Percentiles rank a stretch among this genome's conserved stretches.
phyloP scores from a whole-genome alignment of 2,797 vertebrate species.

The Dromococcyx pavoninus region DNA sequence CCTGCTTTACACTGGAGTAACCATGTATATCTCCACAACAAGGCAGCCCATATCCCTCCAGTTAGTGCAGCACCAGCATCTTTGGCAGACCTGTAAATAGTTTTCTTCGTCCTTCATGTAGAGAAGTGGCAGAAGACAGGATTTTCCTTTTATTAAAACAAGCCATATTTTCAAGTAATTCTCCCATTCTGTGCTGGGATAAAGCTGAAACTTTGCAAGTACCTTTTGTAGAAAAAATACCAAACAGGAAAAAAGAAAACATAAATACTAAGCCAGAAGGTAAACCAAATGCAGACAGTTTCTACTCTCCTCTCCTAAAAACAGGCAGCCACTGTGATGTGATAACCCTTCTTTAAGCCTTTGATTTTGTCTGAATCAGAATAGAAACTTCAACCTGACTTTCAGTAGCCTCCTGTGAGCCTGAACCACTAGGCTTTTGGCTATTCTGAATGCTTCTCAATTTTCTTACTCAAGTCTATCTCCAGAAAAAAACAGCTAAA shows the following conservation, averaged over 20 bases:
- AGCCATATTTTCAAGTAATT: not conserved
- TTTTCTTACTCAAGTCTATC: not conserved
- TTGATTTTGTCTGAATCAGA: not conserved
- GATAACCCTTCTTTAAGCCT: conserved; percentile 24
- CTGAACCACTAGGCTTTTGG: not conserved
- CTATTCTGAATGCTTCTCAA: not conserved
- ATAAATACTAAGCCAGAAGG: not conserved
- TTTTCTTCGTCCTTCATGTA: not conserved
- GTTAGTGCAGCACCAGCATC: not conserved
- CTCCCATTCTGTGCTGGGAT: not conserved
- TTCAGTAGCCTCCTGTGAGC: not conserved
- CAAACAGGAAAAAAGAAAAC: not conserved
- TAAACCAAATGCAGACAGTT: not conserved
- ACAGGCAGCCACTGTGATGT: not conserved
- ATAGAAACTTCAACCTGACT: not conserved
- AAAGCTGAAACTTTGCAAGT: not conserved
- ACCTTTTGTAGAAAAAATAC: not conserved
- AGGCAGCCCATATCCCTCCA: not conserved
- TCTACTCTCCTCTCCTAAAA: not conserved
- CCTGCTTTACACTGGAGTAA: not conserved
- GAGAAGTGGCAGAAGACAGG: not conserved
- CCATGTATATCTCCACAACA: not conserved
- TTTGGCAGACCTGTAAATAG: not conserved
- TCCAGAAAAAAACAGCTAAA: not conserved
- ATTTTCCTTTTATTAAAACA: not conserved